Evolutionary conservation across 2,888 invertebrate genomes (phyloP), one percentile per base, ranked within the genome.

Genomic region (Caenorhabditis japonica): DNA sequence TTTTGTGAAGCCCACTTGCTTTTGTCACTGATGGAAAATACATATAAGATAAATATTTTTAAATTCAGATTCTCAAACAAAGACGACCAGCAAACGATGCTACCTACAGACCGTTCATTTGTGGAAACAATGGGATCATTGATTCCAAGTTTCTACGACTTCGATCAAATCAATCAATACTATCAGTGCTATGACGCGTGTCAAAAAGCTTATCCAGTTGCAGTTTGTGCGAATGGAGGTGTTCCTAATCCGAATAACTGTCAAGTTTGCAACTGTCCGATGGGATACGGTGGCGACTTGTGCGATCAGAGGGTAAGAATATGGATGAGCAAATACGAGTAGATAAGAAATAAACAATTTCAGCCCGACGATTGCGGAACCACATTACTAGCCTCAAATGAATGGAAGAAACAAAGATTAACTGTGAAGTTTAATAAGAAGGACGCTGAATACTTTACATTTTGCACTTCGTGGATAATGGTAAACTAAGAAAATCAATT

Each of bases 181-280:
- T 75, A 75, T 44, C 44, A 64, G 27, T 75, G 75, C 38, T 70
- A 69, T 34, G 66, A 66, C 43, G 25, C 60, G 1, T 64, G 66
- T 23, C 33, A 38, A n/a, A 66, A 43, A 13, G 39, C 30, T 8
- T 56, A 38, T 2, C 27, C 39, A 33, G 30, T 44, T 2, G 62
- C 74, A 2, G 62, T 62, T 17, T 78, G 78, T 60, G 56, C 51
- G 15, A 77, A 77, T 33, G 77, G 77, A 25, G 77, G 77, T 7
- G 39, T 73, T 15, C 75, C 77, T 3, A 77, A 77, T 27, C 77
- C 77, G 36, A 71, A 72, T 34, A 73, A 75, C 21, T 77, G 77
- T 33, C 59, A 55, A 36, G 25, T 49, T 2, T 77, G 77, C 49
- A 72, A 60, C 43, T 77, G 77, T 52, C 77, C 77, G 8, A 51